Percentiles rank a stretch among this genome's conserved stretches.
These are phyloP conservation scores for Thaumatotibia leucotreta DNA, from an alignment of 1,140 invertebrate genomes.

Conservation along the genomic window DNA sequence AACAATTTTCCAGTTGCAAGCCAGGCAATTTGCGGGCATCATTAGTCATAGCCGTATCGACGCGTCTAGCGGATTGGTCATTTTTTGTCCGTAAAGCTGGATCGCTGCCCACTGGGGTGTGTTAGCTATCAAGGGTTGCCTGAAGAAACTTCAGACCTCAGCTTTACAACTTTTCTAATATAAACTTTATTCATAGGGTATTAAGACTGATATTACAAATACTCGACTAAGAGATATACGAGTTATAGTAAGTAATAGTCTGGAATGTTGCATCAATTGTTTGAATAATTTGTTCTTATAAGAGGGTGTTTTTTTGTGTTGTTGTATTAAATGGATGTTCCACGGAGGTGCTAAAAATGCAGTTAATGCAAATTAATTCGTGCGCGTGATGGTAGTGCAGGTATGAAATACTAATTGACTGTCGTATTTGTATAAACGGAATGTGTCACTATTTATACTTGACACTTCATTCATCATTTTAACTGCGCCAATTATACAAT, in stretches of 20 bases:
- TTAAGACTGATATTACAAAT: not conserved
- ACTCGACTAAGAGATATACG: not conserved
- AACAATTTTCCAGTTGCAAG: slow-evolving; percentile 72
- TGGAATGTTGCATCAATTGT: not conserved
- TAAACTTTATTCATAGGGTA: not conserved
- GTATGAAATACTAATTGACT: not conserved
- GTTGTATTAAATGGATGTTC: not conserved
- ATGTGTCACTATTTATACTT: not conserved
- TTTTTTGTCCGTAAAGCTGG: slow-evolving; percentile 53
- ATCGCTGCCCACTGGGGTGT: slow-evolving; percentile 41
- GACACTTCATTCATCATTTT: not conserved
- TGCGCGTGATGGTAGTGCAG: not conserved
- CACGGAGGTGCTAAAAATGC: not conserved
- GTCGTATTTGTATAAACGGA: not conserved
- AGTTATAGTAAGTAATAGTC: not conserved
- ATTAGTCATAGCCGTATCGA: slow-evolving; percentile 69
- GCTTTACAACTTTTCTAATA: slow-evolving; percentile 12
- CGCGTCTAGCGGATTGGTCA: slow-evolving; percentile 59
- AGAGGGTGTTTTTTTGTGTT: not conserved
- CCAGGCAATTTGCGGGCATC: slow-evolving; percentile 61
- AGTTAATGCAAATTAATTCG: not conserved
- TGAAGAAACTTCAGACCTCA: not conserved
- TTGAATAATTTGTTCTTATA: not conserved
- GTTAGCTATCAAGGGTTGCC: slow-evolving; percentile 18
- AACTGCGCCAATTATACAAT: not conserved